phyloP scores from a whole-genome alignment of 1,140 invertebrate species.

The Calephelis nemesis region DNA sequence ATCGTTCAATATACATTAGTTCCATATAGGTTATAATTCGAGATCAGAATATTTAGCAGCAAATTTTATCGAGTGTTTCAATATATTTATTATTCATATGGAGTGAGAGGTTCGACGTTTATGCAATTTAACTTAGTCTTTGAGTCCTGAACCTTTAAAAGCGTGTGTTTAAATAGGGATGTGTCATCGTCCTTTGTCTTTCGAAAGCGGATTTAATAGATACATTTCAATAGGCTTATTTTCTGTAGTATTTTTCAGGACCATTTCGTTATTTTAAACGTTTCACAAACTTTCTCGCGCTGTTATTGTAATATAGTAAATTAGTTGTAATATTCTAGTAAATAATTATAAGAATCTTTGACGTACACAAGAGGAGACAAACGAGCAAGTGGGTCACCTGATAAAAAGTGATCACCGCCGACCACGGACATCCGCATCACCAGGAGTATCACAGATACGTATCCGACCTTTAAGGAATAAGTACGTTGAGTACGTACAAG shows the following conservation, averaged over 20 bases:
- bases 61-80: slow-evolving; percentile 13
- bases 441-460: too few species aligned
- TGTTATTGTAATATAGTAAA: too few species aligned
- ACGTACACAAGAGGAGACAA: too few species aligned
- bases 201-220: not conserved
- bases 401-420: too few species aligned
- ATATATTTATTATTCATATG: slow-evolving; percentile 12
- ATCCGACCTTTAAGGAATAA: too few species aligned
- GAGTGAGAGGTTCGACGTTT: slow-evolving; percentile 2
- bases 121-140: slow-evolving; percentile 3
- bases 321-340: too few species aligned
- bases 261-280: too few species aligned
- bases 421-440: too few species aligned
- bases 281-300: too few species aligned
- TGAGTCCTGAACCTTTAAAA: slow-evolving; percentile 5
- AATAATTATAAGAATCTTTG: too few species aligned
- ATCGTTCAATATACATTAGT: slow-evolving; percentile 25
- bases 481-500: too few species aligned
- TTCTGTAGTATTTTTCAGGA: not conserved
- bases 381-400: too few species aligned
- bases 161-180: not conserved
- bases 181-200: not conserved
- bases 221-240: slow-evolving; percentile 3
- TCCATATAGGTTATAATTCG: slow-evolving; percentile 11
- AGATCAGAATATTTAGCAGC: slow-evolving; percentile 14